Conservation (phyloP, 2,113 vertebrate genomes). For the Semnopithecus entellus region DNA sequence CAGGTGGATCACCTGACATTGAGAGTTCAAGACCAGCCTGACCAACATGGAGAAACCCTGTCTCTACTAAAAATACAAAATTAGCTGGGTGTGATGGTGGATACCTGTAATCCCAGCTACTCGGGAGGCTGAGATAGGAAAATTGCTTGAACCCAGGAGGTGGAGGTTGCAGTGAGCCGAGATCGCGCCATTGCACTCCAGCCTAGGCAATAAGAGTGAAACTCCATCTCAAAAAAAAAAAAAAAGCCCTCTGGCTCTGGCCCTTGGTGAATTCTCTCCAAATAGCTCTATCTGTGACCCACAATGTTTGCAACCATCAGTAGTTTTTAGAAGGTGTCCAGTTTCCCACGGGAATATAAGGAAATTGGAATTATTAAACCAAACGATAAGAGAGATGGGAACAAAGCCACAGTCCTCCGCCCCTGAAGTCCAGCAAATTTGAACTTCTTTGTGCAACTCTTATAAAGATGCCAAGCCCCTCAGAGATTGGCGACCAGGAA, state of each 20-base stretch:
- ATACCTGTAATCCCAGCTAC: too few species aligned
- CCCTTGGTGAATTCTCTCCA: neutral
- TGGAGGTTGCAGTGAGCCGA: too few species aligned
- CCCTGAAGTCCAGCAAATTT: conserved; percentile 49
- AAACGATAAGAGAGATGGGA: conserved; percentile 72
- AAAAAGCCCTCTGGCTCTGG: neutral
- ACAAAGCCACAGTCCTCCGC: conserved; percentile 63
- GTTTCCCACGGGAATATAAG: conserved; percentile 78
- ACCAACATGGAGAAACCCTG: too few species aligned
- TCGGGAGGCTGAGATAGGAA: too few species aligned
- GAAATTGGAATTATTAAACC: conserved; percentile 74
- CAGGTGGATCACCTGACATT: too few species aligned
- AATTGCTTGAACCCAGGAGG: too few species aligned
- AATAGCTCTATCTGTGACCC: conserved; percentile 6
- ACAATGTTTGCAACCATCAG: neutral
- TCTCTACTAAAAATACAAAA: too few species aligned
- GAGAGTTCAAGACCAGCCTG: too few species aligned
- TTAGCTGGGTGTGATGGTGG: too few species aligned
- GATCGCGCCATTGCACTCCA: too few species aligned
- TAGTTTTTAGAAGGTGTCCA: neutral
- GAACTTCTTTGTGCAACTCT: conserved; percentile 71
- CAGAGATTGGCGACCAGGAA: conserved; percentile 68
- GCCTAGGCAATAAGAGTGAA: too few species aligned
- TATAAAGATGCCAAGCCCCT: conserved; percentile 69
- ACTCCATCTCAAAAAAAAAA: too few species aligned